Evolutionary conservation across 2,797 vertebrate species (phyloP).

Genomic region (Fistularia commersonii): DNA sequence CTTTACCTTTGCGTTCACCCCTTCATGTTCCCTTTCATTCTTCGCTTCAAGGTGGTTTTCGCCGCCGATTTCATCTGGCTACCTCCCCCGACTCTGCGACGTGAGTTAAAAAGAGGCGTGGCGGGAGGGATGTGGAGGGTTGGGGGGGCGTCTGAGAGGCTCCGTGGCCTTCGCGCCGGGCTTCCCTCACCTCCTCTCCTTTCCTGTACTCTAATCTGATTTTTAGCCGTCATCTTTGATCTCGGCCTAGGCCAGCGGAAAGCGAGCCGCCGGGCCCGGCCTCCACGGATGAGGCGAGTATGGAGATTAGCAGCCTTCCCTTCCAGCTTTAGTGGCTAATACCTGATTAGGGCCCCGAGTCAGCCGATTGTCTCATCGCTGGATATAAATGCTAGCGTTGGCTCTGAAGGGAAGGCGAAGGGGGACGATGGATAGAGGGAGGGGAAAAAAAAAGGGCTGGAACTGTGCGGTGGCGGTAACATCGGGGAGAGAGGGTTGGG

Average conservation of each 20-base stretch:
- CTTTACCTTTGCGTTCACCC: slow-evolving; percentile 25
- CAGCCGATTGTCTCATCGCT: slow-evolving; percentile 89
- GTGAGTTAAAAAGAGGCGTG: slow-evolving; percentile 70
- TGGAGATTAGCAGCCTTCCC: slow-evolving; percentile 94
- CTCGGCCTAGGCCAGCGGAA: slow-evolving; percentile 74
- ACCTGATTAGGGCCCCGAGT: slow-evolving; percentile 95
- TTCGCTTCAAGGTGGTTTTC: slow-evolving; percentile 36
- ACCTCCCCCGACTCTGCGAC: slow-evolving; percentile 74
- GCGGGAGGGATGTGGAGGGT: no score
- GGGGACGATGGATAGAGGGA: slow-evolving; percentile 15
- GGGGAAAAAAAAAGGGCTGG: slow-evolving; percentile 36
- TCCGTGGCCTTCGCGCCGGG: slow-evolving; percentile 72
- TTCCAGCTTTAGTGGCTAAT: slow-evolving; percentile 93
- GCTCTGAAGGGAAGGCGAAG: slow-evolving; percentile 71
- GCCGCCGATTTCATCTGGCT: slow-evolving; percentile 38
- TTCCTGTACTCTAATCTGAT: slow-evolving; percentile 87
- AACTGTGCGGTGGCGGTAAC: slow-evolving; percentile 43
- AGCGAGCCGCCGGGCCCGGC: slow-evolving; percentile 79
- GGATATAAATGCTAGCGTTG: slow-evolving; percentile 86
- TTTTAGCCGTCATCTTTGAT: slow-evolving; percentile 94
- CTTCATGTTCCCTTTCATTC: slow-evolving; percentile 48
- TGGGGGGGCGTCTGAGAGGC: slow-evolving; percentile 64
- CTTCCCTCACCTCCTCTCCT: slow-evolving; percentile 72
- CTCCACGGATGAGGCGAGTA: slow-evolving; percentile 95
- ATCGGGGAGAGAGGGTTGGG: slow-evolving; percentile 73